Percentiles rank a stretch among this genome's conserved stretches.
phyloP scores from a whole-genome alignment of 2,797 vertebrate genomes.

The Pseudochirops cupreus region DNA sequence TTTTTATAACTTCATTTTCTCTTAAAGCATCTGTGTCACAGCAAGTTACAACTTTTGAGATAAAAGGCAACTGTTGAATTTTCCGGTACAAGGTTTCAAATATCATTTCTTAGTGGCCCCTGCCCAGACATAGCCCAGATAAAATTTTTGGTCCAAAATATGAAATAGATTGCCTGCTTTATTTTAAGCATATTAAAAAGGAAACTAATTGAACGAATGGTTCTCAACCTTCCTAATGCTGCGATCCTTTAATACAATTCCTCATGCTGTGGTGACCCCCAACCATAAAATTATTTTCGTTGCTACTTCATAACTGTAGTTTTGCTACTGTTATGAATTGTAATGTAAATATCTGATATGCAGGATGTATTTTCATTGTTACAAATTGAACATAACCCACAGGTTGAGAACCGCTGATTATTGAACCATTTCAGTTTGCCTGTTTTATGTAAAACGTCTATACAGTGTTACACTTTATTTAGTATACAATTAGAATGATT shows the following conservation, averaged over 20 bases:
- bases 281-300: no score
- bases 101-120: slow-evolving; percentile 87
- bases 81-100: slow-evolving; percentile 89
- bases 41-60: slow-evolving; percentile 94
- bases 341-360: no score
- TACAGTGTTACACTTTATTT: slow-evolving; percentile 97
- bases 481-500: slow-evolving; percentile 96
- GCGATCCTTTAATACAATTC: no score
- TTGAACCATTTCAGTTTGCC: slow-evolving; percentile 96
- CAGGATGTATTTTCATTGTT: no score
- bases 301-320: no score
- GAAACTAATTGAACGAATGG: slow-evolving; percentile 89
- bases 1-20: slow-evolving; percentile 92
- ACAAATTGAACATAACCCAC: no score
- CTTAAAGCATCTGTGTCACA: slow-evolving; percentile 91
- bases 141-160: slow-evolving; percentile 93
- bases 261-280: no score
- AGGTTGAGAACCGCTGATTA: slow-evolving; percentile 55
- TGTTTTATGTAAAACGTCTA: slow-evolving; percentile 97
- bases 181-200: slow-evolving; percentile 95
- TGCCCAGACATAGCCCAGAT: slow-evolving; percentile 89
- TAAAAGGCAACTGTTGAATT: slow-evolving; percentile 90
- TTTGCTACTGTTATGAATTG: no score
- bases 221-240: no score
- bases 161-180: slow-evolving; percentile 90